phyloP scores from a whole-genome alignment of 2,888 invertebrate genomes.

The Dryomyza anilis region DNA sequence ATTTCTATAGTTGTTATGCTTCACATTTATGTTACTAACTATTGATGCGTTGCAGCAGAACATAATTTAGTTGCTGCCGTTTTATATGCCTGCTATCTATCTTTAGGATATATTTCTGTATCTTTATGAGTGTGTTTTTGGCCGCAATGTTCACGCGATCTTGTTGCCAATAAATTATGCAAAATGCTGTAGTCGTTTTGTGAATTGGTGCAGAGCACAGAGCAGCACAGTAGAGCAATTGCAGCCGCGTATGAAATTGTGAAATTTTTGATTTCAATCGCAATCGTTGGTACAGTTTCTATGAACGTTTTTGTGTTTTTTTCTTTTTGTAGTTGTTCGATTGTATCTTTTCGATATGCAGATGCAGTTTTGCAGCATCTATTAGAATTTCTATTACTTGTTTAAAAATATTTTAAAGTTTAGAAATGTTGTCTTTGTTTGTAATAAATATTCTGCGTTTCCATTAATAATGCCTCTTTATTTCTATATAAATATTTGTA shows the following conservation, averaged over 20 bases:
- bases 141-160: slow-evolving; percentile 41
- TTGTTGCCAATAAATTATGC: slow-evolving; percentile 44
- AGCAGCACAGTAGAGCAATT: slow-evolving; percentile 11
- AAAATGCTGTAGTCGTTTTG: slow-evolving; percentile 34
- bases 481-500: too few relatives aligned
- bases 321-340: background rate
- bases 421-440: too few relatives aligned
- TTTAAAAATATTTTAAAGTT: too few relatives aligned
- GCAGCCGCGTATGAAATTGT: slow-evolving; percentile 13
- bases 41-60: background rate
- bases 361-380: background rate
- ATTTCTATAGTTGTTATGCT: background rate
- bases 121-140: slow-evolving; percentile 26
- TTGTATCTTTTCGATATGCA: background rate
- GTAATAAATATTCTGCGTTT: too few relatives aligned
- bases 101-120: slow-evolving; percentile 24
- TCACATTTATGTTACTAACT: background rate
- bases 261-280: slow-evolving; percentile 13
- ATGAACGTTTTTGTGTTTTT: background rate
- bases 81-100: too few relatives aligned
- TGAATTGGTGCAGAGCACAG: slow-evolving; percentile 39
- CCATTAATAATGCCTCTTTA: too few relatives aligned
- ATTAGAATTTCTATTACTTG: background rate
- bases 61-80: slow-evolving; percentile 3
- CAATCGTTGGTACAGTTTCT: background rate